Evolutionary conservation across 2,113 vertebrate genomes (phyloP), one percentile per base, ranked within the genome.

Genomic region (Gymnogyps californianus): DNA sequence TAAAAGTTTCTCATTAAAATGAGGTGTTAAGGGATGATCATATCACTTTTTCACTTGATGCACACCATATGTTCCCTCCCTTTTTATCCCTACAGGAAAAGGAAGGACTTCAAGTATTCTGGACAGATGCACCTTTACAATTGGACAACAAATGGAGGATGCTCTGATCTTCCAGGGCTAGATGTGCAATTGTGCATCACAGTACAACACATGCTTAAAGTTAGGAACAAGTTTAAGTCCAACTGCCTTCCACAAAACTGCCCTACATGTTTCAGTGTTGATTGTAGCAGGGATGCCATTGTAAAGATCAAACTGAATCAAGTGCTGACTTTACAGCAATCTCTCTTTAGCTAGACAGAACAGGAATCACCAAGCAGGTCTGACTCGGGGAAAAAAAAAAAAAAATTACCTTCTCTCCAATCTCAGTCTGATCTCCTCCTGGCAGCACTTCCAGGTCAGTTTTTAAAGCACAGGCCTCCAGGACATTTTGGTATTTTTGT

Each of bases 371-470:
- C 31, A 74, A 71, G 44, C 40, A 88, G 31, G 28, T 84, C n/a
- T 80, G 49, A 83, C 40, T 32, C 17, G 5, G 42, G 3, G 24
- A 13, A 55, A 66, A 20, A 52, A 49, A 47, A 38, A 58, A 64
- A 72, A 38, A 22, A 44, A 34, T 55, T 97, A 99, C 99, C 99
- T 99, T 99, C 96, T 99, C 99, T 83, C 99, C 99, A 8, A 99
- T 99, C 96, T 99, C 99, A 0, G 99, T 99, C 97, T 98, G 98
- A 98, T 99, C 99, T 87, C 99, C 99, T 24, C 99, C 99, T 25
- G 99, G 99, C 80, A 99, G 98, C 47, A 99, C 96, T 22, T 99
- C 98, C 77, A 99, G 98, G 98, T 99, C 99, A 46, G 98, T 96
- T 52, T 99, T 98, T 89, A 99, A 98, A 70, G 99, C 99, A 58